These are phyloP conservation scores for Pseudomyrmex sp. DNA, from an alignment of 1,140 invertebrate genomes.

Conservation along the genomic window DNA sequence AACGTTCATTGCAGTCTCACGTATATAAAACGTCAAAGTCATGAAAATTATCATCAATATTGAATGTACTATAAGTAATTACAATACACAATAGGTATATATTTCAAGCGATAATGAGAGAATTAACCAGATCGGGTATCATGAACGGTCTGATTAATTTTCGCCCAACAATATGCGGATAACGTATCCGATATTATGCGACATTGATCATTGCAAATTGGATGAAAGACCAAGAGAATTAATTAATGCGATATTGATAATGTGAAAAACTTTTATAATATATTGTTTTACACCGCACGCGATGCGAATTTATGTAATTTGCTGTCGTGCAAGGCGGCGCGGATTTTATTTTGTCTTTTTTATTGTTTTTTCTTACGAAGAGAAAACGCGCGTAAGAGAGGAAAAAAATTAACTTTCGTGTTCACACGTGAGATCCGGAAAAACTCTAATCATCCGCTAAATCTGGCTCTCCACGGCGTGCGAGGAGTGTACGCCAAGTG, in stretches of 20 bases:
- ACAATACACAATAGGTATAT: constrained; percentile 24
- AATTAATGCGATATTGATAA: constrained; percentile 39
- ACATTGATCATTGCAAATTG: constrained; percentile 42
- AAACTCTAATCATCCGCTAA: constrained; percentile 25
- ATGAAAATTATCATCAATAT: constrained; percentile 42
- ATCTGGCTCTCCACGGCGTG: not conserved
- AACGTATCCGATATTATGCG: constrained; percentile 36
- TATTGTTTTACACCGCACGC: not conserved
- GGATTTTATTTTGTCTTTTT: not conserved
- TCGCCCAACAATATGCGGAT: constrained; percentile 43
- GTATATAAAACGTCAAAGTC: constrained; percentile 18
- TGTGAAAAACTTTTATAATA: constrained; percentile 4
- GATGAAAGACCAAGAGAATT: constrained; percentile 30
- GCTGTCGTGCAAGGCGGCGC: not conserved
- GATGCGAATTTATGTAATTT: constrained; percentile 4
- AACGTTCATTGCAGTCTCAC: constrained; percentile 24
- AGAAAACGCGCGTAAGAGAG: not conserved
- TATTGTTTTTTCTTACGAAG: not conserved
- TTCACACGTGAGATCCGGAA: not conserved
- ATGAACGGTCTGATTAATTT: constrained; percentile 37
- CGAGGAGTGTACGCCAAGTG: constrained; percentile 16
- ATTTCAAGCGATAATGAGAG: constrained; percentile 11
- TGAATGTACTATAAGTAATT: constrained; percentile 36
- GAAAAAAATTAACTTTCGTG: not conserved
- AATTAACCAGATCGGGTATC: constrained; percentile 29